Evolutionary conservation across 2,888 invertebrate species (phyloP).

Genomic region (Pilophorus perplexus): DNA sequence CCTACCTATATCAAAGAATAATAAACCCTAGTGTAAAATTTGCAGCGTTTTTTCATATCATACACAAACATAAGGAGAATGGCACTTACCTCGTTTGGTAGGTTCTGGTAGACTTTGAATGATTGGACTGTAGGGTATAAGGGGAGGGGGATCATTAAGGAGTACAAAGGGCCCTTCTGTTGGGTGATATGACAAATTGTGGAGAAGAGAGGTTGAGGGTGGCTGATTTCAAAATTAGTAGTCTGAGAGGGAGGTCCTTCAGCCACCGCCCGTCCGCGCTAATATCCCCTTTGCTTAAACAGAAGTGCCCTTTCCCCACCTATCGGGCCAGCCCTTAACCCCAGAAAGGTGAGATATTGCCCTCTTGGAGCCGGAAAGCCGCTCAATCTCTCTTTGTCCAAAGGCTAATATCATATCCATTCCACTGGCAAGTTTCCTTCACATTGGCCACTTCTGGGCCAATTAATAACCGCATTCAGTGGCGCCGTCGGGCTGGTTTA

Average conservation of each 20-base stretch:
- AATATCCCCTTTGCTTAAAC: conserved; percentile 20
- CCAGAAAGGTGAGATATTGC: conserved; percentile 23
- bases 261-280: neutral
- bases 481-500: conserved; percentile 2
- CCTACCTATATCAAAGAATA: too few relatives aligned
- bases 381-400: conserved; percentile 25
- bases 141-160: conserved; percentile 1
- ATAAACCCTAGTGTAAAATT: too few relatives aligned
- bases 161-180: conserved; percentile 4
- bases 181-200: conserved; percentile 24
- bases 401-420: conserved; percentile 26
- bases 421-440: neutral
- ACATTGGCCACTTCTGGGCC: conserved; percentile 5
- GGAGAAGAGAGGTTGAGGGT: neutral
- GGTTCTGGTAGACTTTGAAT: too few relatives aligned
- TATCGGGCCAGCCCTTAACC: too few relatives aligned
- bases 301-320: neutral
- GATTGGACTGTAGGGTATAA: too few relatives aligned
- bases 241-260: neutral
- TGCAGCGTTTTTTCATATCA: too few relatives aligned
- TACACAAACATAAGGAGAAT: too few relatives aligned
- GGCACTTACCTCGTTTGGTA: too few relatives aligned
- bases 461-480: conserved; percentile 26
- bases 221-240: conserved; percentile 4
- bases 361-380: conserved; percentile 23